These are phyloP conservation scores for Lucilia cuprina DNA, from an alignment of 1,140 invertebrate genomes.

Conservation along the genomic window DNA sequence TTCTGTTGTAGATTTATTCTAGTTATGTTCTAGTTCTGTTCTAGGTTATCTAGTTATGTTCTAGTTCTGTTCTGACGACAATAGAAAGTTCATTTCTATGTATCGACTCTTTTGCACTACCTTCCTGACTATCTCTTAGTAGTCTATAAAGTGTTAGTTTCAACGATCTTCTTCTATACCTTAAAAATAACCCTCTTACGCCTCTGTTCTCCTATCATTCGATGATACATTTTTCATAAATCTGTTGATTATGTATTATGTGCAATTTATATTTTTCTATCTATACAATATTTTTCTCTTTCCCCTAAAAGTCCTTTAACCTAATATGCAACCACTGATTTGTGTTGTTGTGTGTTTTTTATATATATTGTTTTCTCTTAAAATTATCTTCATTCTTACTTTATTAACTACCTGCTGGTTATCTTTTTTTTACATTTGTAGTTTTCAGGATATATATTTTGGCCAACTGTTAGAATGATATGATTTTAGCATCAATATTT, in stretches of 20 bases:
- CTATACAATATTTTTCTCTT: not conserved
- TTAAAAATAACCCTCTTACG: not conserved
- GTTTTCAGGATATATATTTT: not conserved
- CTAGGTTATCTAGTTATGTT: no score
- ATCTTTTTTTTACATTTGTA: not conserved
- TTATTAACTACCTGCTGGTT: not conserved
- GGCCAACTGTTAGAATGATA: not conserved
- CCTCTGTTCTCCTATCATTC: not conserved
- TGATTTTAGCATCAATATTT: not conserved
- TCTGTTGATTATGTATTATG: not conserved
- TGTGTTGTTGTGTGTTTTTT: not conserved
- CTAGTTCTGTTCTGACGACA: no score
- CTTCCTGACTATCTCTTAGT: no score
- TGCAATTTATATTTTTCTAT: not conserved
- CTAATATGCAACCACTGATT: not conserved
- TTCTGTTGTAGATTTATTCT: no score
- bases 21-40: no score
- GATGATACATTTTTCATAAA: constrained; percentile 5
- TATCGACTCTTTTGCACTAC: no score
- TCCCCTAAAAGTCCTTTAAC: not conserved
- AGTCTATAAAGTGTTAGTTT: no score
- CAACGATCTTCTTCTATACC: no score
- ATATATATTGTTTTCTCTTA: not conserved
- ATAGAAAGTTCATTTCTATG: no score
- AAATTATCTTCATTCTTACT: not conserved